Evolutionary conservation across 2,888 invertebrate genomes (phyloP), one percentile per base, ranked within the genome.

Genomic region (Idaea biselata): DNA sequence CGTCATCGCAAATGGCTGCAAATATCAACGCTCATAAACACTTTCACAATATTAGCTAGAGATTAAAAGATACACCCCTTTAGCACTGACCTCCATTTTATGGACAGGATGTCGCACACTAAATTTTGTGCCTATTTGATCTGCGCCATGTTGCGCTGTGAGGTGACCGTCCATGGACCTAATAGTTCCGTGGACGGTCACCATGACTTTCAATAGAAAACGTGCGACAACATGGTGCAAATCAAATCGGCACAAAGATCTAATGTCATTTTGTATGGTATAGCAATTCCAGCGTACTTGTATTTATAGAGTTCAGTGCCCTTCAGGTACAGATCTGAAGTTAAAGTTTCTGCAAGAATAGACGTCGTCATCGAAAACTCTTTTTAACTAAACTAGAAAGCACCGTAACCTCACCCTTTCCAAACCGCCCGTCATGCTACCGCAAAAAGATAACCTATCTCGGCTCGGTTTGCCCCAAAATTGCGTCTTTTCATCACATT

Each of bases 391-490:
- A 56, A 56, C 56, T 56, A 56, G 56, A 44, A 14, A 14, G 44
- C 31, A 18, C 59, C 60, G 18, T 62, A 57, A 67, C 61, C 61
- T 60, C 16, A 16, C 33, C 32, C 61, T 14, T 63, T 54, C 55
- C 54, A 54, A 31, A 59, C 55, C 60, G 59, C 61, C 60, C 25
- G 53, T 55, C 63, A 61, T 62, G 59, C 59, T 44, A 17, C 61
- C 61, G 63, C 67, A 65, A 64, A 67, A 61, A 69, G 68, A 69
- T 69, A 69, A 65, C 63, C 62, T 67, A 69, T 67, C 68, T 64
- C 61, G 62, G 61, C 63, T 62, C 18, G 56, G 56, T 56, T 65
- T 62, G 61, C 61, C 55, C 61, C 61, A 62, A 62, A 66, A 67
- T 65, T 64, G 65, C 65, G 63, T 60, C 63, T 67, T 68, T 64